A percentile compares a stretch with the other conserved stretches of the same genome.
phyloP scores from a whole-genome alignment of 2,113 vertebrate genomes.

The Vidua macroura region DNA sequence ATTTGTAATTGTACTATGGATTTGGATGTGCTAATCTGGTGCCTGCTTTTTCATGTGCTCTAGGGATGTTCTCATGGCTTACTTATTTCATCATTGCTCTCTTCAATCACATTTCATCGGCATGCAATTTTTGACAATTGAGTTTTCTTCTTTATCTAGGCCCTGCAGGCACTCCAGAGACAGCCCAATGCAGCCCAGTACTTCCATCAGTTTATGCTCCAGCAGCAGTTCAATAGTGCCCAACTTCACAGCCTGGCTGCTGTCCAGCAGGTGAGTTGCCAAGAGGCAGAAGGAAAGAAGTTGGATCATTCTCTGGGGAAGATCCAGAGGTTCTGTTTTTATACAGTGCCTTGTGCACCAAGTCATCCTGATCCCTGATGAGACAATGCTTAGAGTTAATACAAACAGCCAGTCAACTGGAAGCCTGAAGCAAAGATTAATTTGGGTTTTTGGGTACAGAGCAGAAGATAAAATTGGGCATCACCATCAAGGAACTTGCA shows the following conservation, averaged over 20 bases:
- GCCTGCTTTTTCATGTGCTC: not conserved
- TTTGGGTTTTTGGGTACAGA: not conserved
- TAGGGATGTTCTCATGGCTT: not conserved
- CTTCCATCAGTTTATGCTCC: conserved; percentile 97
- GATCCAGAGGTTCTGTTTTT: not conserved
- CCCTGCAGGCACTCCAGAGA: conserved; percentile 92
- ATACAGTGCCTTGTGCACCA: not conserved
- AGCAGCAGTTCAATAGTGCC: conserved; percentile 94
- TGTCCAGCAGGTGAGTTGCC: conserved; percentile 90
- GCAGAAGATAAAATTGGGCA: not conserved
- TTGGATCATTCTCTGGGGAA: not conserved
- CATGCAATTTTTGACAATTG: not conserved
- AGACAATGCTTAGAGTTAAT: not conserved
- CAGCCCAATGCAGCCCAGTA: conserved; percentile 98
- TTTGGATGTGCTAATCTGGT: not conserved
- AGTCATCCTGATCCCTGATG: not conserved
- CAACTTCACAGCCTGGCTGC: conserved; percentile 96
- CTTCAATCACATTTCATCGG: not conserved
- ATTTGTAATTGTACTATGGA: not conserved
- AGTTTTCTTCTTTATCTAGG: conserved; percentile 70
- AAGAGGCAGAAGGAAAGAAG: not conserved
- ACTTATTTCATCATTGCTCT: not conserved
- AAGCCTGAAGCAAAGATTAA: not conserved
- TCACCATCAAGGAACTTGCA: not conserved
- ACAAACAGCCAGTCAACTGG: not conserved